phyloP scores from a whole-genome alignment of 2,113 vertebrate species.

The Charina bottae region DNA sequence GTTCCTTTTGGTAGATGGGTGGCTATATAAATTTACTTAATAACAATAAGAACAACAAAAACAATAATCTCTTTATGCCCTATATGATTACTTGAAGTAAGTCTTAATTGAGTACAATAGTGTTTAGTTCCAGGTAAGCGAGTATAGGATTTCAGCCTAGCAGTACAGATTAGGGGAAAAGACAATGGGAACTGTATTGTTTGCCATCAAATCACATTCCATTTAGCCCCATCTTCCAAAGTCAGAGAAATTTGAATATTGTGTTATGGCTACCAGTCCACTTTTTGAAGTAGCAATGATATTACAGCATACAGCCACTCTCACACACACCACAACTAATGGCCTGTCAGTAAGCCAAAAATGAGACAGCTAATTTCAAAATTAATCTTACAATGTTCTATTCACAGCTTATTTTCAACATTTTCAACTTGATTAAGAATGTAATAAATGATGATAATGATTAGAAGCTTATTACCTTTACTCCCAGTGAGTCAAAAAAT shows the following conservation, averaged over 20 bases:
- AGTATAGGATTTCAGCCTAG: not conserved
- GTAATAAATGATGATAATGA: constrained; percentile 12
- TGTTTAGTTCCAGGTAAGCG: not conserved
- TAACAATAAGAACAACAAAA: not conserved
- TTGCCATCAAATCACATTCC: not conserved
- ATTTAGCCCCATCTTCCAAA: not conserved
- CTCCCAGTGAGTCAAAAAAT: not conserved
- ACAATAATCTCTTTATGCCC: not conserved
- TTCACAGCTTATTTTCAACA: not conserved
- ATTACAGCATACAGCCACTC: not conserved
- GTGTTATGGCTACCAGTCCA: not conserved
- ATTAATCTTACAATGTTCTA: not conserved
- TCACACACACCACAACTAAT: constrained; percentile 23
- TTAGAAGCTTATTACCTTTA: not conserved
- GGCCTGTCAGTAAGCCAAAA: constrained; percentile 26
- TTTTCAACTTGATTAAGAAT: constrained; percentile 22
- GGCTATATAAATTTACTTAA: not conserved
- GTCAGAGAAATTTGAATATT: not conserved
- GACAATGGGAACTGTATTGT: not conserved
- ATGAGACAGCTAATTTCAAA: constrained; percentile 20
- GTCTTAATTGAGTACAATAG: not conserved
- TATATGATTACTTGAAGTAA: not conserved
- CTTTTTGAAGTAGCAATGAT: not conserved
- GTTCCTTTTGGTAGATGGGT: not conserved
- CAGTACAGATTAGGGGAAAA: not conserved